phyloP scores from a whole-genome alignment of 2,113 vertebrate species.

The Caloenas nicobarica region DNA sequence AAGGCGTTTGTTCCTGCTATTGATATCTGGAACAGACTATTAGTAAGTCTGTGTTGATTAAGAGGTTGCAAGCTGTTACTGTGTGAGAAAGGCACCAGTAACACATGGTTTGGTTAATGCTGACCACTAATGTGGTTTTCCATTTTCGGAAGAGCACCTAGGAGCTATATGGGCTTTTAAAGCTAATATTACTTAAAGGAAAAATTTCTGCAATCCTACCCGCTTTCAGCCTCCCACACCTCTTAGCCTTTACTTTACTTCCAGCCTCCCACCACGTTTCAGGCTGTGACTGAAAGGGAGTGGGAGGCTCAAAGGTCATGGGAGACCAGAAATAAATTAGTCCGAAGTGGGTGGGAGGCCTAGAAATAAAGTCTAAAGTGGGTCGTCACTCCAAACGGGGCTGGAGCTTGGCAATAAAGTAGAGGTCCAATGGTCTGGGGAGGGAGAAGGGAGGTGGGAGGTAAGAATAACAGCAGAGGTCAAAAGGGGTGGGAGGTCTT shows the following conservation, averaged over 20 bases:
- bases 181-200: background rate
- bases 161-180: background rate
- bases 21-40: background rate
- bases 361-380: background rate
- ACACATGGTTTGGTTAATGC: background rate
- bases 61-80: background rate
- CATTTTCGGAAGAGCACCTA: background rate
- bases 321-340: background rate
- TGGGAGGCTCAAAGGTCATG: background rate
- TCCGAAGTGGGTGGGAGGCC: background rate
- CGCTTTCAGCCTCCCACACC: fast-evolving
- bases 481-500: background rate
- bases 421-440: background rate
- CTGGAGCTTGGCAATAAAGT: background rate
- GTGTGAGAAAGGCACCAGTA: background rate
- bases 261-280: background rate
- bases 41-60: background rate
- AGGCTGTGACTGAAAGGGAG: background rate
- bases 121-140: background rate
- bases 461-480: background rate
- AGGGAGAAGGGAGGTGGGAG: background rate
- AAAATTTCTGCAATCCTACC: background rate
- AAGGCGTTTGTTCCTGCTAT: background rate
- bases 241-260: background rate
- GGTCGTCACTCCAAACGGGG: background rate